phyloP scores from a whole-genome alignment of 1,140 invertebrate species.

The Notospermus geniculatus region DNA sequence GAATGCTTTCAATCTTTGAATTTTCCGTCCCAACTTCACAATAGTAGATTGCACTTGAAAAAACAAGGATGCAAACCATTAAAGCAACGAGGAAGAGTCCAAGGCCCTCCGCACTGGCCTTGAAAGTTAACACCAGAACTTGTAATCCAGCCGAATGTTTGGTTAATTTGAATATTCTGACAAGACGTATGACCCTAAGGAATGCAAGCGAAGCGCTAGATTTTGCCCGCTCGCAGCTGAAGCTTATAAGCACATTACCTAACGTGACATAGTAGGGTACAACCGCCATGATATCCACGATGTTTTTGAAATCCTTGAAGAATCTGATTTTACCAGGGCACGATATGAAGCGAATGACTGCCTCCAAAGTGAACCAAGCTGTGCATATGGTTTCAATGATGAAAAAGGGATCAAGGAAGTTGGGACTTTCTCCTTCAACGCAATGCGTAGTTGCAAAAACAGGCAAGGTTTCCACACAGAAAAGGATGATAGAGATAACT shows the following conservation, averaged over 20 bases:
- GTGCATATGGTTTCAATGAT: conserved; percentile 56
- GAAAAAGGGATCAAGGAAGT: conserved; percentile 50
- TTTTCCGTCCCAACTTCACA: conserved; percentile 44
- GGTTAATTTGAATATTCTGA: conserved; percentile 55
- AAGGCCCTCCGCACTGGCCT: conserved; percentile 52
- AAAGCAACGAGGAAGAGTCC: conserved; percentile 53
- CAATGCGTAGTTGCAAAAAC: conserved; percentile 33
- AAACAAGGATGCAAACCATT: conserved; percentile 53
- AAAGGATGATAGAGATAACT: too few relatives aligned
- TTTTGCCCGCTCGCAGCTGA: conserved; percentile 52
- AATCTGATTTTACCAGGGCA: conserved; percentile 57
- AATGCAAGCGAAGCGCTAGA: conserved; percentile 50
- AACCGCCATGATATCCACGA: conserved; percentile 59
- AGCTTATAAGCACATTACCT: conserved; percentile 49
- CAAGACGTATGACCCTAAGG: conserved; percentile 49
- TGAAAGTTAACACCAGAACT: conserved; percentile 58
- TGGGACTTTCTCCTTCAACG: conserved; percentile 30
- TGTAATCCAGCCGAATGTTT: too few relatives aligned
- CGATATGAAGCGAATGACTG: conserved; percentile 52
- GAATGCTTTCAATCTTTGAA: conserved; percentile 72
- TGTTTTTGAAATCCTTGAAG: conserved; percentile 58
- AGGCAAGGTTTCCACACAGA: too few relatives aligned
- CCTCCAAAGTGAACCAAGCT: conserved; percentile 59
- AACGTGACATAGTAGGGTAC: conserved; percentile 58
- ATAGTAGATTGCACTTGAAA: conserved; percentile 55